Evolutionary conservation across 2,888 invertebrate species (phyloP).

Genomic region (Diarsia rubi): DNA sequence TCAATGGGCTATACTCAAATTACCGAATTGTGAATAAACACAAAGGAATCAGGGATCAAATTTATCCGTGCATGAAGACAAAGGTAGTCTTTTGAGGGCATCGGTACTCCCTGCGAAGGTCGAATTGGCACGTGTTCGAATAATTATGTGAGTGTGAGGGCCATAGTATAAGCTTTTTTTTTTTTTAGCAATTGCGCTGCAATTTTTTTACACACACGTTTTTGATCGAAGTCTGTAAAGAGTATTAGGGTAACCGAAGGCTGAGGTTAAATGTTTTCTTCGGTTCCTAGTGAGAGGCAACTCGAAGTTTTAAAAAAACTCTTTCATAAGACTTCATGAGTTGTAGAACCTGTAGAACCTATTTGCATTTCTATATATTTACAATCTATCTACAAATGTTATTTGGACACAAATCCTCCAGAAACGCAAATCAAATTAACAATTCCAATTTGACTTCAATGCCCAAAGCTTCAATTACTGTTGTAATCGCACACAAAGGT

Average conservation of each 20-base stretch:
- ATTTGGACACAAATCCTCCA: conserved; percentile 8
- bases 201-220: neutral
- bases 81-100: conserved; percentile 30
- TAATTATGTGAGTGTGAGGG: conserved; percentile 36
- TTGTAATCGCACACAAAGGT: conserved; percentile 42
- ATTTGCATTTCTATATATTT: neutral
- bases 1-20: conserved; percentile 30
- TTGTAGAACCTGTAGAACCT: neutral
- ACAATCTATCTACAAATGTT: neutral
- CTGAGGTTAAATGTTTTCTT: neutral
- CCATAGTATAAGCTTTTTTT: conserved; percentile 16
- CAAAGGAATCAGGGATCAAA: conserved; percentile 46
- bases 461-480: conserved; percentile 28
- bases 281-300: neutral
- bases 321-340: neutral
- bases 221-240: neutral
- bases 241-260: neutral
- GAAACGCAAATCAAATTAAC: conserved; percentile 15
- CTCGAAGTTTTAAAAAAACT: neutral
- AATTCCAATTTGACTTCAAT: conserved; percentile 25
- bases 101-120: conserved; percentile 26
- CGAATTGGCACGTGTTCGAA: conserved; percentile 20
- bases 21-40: conserved; percentile 49
- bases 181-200: conserved; percentile 3
- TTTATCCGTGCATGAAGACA: conserved; percentile 71